Base-by-base conservation (phyloP, 2,888 invertebrate species). In the Drosophila cracens region DNA sequence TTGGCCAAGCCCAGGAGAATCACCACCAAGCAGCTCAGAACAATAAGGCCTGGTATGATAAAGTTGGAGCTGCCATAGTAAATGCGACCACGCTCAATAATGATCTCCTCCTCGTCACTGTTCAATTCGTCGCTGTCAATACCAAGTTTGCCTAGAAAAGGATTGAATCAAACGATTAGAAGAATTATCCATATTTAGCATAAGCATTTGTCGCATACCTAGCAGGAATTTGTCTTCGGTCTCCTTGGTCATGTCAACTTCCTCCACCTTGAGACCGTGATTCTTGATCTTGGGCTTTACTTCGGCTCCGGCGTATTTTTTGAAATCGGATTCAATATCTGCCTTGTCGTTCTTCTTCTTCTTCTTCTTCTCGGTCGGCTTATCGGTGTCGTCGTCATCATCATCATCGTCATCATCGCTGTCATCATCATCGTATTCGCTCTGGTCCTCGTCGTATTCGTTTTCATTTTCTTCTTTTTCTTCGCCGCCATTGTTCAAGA, bases 41-140 rank as follows among this genome's bases (percentile, higher is more conserved):
- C 94, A 74, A 95, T 94, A 48, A 95, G 91, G 34, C 95, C 94
- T 48, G 95, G 95, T 93, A 95, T 94, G 73, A 95, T 83, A 91
- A 94, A 94, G 63, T 93, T 93, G 85, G 94, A 94, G 73, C 80
- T 83, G 75, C 86, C 93, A 83, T 94, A 94, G 76, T 78, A 94
- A 92, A 83, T 93, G 59, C 58, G 94, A 91, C 88, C 92, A 78
- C 76, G 93, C 83, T 82, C 93, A 88, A 84, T 93, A 89, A 90
- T 93, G 82, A 92, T 91, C 78, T 92, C 91, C 62, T 92, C 87
- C 58, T 92, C 92, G 21, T 89, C 87, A 61, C 78, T 77, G 36
- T 82, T 75, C n/a, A 83, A 67, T n/a, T 89, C 89, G 4, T 90
- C 90, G 40, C 89, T 88, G 4, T 87, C 82, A 1, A 87, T 59